These are phyloP conservation scores for Latrodectus elegans DNA, from an alignment of 2,888 invertebrate genomes.

Conservation along the genomic window DNA sequence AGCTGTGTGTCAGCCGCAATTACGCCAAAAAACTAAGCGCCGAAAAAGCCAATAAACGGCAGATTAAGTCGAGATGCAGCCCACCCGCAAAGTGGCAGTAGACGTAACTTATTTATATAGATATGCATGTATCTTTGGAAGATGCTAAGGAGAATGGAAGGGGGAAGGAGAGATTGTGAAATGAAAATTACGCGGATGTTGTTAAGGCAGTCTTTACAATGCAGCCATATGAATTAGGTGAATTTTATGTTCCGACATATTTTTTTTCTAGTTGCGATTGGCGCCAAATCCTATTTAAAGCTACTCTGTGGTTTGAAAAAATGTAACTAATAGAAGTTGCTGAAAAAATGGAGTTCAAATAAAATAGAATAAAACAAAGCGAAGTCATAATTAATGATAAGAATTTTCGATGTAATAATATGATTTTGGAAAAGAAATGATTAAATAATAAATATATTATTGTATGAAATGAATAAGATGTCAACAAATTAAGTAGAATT, in stretches of 20 bases:
- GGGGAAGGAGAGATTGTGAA: conserved; percentile 27
- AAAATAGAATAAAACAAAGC: too few species aligned
- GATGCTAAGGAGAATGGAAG: not conserved
- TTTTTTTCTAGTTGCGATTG: conserved; percentile 16
- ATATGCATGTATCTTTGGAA: not conserved
- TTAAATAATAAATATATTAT: too few species aligned
- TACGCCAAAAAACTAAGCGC: conserved; percentile 25
- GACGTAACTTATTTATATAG: not conserved
- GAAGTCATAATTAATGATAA: too few species aligned
- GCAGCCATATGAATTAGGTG: not conserved
- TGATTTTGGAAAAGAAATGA: too few species aligned
- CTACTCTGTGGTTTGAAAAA: conserved; percentile 31
- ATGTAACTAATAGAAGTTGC: too few species aligned
- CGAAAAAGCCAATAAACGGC: conserved; percentile 57
- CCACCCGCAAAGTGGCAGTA: conserved; percentile 55
- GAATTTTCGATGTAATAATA: too few species aligned
- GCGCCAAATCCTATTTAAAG: conserved; percentile 29
- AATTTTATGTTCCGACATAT: not conserved
- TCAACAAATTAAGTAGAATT: too few species aligned
- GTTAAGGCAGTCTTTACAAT: conserved; percentile 45
- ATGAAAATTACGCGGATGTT: conserved; percentile 65
- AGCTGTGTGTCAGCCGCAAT: conserved; percentile 38
- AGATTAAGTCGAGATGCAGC: conserved; percentile 53
- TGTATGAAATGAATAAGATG: too few species aligned
- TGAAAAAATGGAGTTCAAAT: too few species aligned